These are phyloP conservation scores for Platyscapa corneri DNA, from an alignment of 1,140 invertebrate species.

Conservation along the genomic window DNA sequence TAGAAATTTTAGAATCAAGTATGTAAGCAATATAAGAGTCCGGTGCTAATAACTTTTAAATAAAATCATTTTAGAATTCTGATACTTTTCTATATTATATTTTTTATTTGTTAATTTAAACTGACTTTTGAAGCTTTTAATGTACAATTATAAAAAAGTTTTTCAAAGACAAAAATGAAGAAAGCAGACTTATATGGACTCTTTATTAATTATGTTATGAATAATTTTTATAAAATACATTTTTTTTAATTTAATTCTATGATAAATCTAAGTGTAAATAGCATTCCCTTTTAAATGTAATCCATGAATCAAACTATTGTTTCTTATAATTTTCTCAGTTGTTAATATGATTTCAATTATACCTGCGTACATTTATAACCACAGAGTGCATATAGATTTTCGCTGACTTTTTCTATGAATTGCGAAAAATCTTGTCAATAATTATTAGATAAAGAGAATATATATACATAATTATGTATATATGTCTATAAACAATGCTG, in stretches of 20 bases:
- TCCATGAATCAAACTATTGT: neutral
- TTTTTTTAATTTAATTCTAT: too few relatives aligned
- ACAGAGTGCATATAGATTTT: constrained; percentile 19
- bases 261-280: constrained; percentile 14
- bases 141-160: neutral
- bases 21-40: too few relatives aligned
- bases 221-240: too few relatives aligned
- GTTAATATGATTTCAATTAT: neutral
- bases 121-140: neutral
- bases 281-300: constrained; percentile 26
- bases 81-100: too few relatives aligned
- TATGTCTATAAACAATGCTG: neutral
- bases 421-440: neutral
- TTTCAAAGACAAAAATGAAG: too few relatives aligned
- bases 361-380: constrained; percentile 13
- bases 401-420: neutral
- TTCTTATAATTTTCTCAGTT: neutral
- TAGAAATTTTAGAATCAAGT: too few relatives aligned
- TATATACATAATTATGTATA: constrained; percentile 12
- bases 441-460: constrained; percentile 20
- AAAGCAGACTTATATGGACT: too few relatives aligned
- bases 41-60: too few relatives aligned
- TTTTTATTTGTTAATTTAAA: neutral
- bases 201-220: too few relatives aligned
- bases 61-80: too few relatives aligned